These are phyloP conservation scores for Trichechus manatus DNA, from an alignment of 2,113 vertebrate genomes.

Conservation along the genomic window DNA sequence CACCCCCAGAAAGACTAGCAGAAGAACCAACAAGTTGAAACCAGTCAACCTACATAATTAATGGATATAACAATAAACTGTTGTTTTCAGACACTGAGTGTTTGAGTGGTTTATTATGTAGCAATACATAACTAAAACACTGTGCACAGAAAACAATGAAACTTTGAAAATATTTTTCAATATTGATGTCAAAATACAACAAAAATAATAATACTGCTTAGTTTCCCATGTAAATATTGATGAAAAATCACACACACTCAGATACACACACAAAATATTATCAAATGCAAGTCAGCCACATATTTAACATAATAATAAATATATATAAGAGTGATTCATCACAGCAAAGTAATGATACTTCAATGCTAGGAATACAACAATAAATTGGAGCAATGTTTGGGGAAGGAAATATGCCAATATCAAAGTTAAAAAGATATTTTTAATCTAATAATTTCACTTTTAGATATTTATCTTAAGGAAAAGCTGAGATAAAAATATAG, in stretches of 20 bases:
- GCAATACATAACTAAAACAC: neutral
- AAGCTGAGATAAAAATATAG: neutral
- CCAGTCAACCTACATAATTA: neutral
- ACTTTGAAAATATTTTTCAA: neutral
- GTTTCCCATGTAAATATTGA: neutral
- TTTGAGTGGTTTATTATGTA: neutral
- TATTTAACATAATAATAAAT: neutral
- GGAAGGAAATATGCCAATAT: neutral
- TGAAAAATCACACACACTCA: neutral
- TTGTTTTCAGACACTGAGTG: neutral
- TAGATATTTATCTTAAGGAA: neutral
- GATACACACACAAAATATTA: neutral
- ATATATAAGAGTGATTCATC: neutral
- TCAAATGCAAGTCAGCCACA: neutral
- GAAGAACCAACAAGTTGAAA: neutral
- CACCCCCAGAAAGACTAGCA: neutral
- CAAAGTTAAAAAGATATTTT: neutral
- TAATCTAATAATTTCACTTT: neutral
- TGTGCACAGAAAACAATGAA: neutral
- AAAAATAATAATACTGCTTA: neutral
- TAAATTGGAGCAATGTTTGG: neutral
- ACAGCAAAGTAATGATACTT: neutral
- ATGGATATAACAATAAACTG: slow-evolving; percentile 17
- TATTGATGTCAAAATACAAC: neutral
- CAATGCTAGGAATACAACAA: neutral